phyloP scores from a whole-genome alignment of 1,140 invertebrate genomes.

The Cardiocondyla obscurior region DNA sequence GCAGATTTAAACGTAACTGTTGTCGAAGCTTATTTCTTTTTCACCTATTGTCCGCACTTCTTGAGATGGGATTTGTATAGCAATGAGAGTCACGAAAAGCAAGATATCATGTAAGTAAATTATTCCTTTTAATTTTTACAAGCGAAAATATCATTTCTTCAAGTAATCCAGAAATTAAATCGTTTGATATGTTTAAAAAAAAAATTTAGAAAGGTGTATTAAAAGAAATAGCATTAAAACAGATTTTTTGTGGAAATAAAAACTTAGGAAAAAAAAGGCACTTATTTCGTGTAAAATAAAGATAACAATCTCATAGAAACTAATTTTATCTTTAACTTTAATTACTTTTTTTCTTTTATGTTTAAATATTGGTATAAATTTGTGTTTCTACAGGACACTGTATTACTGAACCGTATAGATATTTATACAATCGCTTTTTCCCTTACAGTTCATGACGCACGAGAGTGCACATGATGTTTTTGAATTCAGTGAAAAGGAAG shows the following conservation, averaged over 20 bases:
- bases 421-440: neutral
- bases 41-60: neutral
- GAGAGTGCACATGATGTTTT: neutral
- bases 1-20: neutral
- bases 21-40: conserved; percentile 8
- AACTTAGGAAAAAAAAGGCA: too few species aligned
- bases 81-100: neutral
- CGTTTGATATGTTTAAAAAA: too few species aligned
- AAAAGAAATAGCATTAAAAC: too few species aligned
- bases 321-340: neutral
- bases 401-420: neutral
- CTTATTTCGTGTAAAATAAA: too few species aligned
- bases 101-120: conserved; percentile 17
- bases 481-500: too few species aligned
- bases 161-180: neutral
- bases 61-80: neutral
- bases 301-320: neutral
- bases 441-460: neutral
- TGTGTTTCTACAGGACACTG: neutral
- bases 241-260: too few species aligned
- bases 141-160: neutral
- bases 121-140: neutral
- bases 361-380: neutral
- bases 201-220: too few species aligned
- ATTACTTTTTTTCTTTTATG: neutral